These are phyloP conservation scores for Setophaga petechia DNA, from an alignment of 2,113 vertebrate genomes.

Conservation along the genomic window DNA sequence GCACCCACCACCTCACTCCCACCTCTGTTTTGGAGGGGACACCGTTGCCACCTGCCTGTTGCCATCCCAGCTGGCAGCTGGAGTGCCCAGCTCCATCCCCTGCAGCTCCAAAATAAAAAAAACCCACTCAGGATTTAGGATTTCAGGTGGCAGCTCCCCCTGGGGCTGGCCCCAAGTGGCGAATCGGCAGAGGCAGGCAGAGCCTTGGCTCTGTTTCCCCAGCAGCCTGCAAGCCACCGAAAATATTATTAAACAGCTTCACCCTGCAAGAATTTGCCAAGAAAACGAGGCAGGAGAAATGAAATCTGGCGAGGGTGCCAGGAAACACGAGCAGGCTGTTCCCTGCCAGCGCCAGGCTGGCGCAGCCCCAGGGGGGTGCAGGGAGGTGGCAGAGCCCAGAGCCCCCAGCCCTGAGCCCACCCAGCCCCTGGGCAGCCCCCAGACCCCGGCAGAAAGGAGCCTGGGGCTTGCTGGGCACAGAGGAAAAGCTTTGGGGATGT, in stretches of 20 bases:
- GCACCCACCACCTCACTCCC: not conserved
- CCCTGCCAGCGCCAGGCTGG: not conserved
- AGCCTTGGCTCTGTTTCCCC: conserved; percentile 34
- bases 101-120: not conserved
- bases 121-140: not conserved
- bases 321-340: conserved; percentile 19
- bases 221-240: conserved; percentile 42
- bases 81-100: not conserved
- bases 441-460: not conserved
- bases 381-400: not conserved
- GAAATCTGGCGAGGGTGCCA: conserved; percentile 12
- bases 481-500: not conserved
- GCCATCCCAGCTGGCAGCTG: not conserved
- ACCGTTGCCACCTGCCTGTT: fast-evolving
- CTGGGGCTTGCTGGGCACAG: not conserved
- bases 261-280: conserved; percentile 46
- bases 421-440: not conserved
- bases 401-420: not conserved
- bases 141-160: not conserved
- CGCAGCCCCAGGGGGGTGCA: not conserved
- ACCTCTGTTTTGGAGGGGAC: not conserved
- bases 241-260: conserved; percentile 64
- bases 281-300: conserved; percentile 42
- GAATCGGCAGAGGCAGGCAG: not conserved
- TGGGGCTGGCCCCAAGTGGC: conserved; percentile 8